Conservation (phyloP, 2,113 vertebrate genomes). For the Podarcis muralis region DNA sequence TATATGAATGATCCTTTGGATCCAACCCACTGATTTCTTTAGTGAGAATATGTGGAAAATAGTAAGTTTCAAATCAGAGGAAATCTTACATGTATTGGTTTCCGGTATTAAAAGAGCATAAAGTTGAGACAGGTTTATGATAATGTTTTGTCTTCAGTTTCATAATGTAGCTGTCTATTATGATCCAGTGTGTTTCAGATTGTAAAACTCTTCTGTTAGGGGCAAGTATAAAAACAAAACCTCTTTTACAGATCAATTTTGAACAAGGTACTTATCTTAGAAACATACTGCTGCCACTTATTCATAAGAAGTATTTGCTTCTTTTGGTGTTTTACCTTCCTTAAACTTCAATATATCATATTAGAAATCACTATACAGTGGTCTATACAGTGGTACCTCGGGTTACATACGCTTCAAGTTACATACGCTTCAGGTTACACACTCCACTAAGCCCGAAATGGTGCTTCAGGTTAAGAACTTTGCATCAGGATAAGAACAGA, state of each 20-base stretch:
- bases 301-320: neutral
- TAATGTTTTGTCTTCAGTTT: neutral
- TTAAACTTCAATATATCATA: conserved; percentile 9
- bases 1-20: neutral
- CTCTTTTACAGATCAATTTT: neutral
- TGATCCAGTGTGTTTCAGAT: neutral
- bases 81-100: neutral
- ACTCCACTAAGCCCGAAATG: too few species aligned
- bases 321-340: neutral
- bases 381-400: too few species aligned
- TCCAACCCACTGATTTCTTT: neutral
- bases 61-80: neutral
- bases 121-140: neutral
- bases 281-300: neutral
- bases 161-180: neutral
- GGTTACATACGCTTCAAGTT: too few species aligned
- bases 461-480: too few species aligned
- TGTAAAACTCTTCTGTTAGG: neutral
- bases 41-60: neutral
- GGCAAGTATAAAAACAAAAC: conserved; percentile 41
- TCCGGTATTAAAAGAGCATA: neutral
- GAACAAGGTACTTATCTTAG: neutral
- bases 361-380: conserved; percentile 13
- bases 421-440: too few species aligned
- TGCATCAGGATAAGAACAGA: too few species aligned